Percentiles rank a stretch among this genome's conserved stretches.
These are phyloP conservation scores for Pinna nobilis DNA, from an alignment of 1,140 invertebrate species.

Conservation along the genomic window DNA sequence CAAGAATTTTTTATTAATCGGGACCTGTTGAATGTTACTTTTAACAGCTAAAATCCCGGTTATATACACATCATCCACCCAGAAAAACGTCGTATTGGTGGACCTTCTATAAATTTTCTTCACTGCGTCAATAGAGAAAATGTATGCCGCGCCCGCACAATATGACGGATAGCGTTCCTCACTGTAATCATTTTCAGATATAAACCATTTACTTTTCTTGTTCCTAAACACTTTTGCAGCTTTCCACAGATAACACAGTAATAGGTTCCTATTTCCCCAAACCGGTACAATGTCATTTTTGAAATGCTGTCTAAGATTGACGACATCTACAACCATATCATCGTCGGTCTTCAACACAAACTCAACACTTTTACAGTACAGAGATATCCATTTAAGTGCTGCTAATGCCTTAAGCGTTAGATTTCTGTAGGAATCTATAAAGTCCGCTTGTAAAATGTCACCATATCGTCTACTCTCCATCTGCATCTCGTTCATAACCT, in stretches of 20 bases:
- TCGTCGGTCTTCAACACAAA: constrained; percentile 93
- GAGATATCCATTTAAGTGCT: constrained; percentile 86
- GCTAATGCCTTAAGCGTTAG: constrained; percentile 81
- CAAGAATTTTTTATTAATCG: no score
- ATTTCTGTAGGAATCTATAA: constrained; percentile 61
- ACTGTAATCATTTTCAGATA: constrained; percentile 22
- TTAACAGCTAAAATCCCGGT: constrained; percentile 62
- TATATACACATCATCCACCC: constrained; percentile 72
- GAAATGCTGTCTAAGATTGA: constrained; percentile 58
- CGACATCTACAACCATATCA: constrained; percentile 89
- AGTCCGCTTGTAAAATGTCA: constrained; percentile 65
- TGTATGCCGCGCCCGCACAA: constrained; percentile 69
- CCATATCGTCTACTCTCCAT: constrained; percentile 42
- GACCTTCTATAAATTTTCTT: constrained; percentile 58
- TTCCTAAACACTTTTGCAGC: constrained; percentile 43
- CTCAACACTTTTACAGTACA: constrained; percentile 79
- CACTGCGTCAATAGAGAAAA: constrained; percentile 69
- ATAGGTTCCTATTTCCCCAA: constrained; percentile 31
- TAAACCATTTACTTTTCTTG: constrained; percentile 27
- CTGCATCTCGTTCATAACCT: constrained; percentile 34
- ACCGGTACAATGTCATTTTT: constrained; percentile 9
- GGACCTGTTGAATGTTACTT: no score
- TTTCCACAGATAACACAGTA: constrained; percentile 40
- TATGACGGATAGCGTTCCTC: constrained; percentile 51
- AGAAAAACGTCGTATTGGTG: constrained; percentile 60